These are phyloP conservation scores for Pasiphila rectangulata DNA, from an alignment of 2,888 invertebrate species.

Conservation along the genomic window DNA sequence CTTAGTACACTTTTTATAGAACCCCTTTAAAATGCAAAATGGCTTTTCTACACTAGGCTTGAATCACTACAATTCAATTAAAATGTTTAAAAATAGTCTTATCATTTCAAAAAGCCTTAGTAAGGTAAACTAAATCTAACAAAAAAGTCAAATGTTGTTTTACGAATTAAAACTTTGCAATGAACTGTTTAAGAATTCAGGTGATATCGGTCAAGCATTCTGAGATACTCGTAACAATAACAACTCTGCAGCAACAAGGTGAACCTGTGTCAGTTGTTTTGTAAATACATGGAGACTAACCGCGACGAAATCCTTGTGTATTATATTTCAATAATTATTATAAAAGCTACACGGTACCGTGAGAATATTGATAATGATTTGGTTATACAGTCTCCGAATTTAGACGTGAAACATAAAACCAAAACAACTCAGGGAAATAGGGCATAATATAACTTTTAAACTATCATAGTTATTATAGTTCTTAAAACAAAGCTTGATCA, in stretches of 20 bases:
- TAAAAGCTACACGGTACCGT: conserved; percentile 6
- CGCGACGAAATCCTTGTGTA: conserved; percentile 6
- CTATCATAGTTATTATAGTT: too few relatives aligned
- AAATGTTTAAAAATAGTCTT: too few relatives aligned
- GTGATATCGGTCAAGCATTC: conserved; percentile 44
- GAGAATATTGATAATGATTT: conserved; percentile 9
- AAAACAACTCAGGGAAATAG: not conserved
- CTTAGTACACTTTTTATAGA: too few relatives aligned
- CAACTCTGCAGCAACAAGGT: conserved; percentile 28
- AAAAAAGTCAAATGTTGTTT: too few relatives aligned
- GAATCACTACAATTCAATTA: too few relatives aligned
- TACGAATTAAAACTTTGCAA: conserved; percentile 2
- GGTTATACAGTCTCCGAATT: too few relatives aligned
- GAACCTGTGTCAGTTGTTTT: conserved; percentile 39
- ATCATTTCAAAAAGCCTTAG: too few relatives aligned
- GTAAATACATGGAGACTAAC: conserved; percentile 34
- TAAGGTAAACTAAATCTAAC: too few relatives aligned
- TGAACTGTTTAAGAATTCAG: conserved; percentile 26
- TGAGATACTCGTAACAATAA: conserved; percentile 40
- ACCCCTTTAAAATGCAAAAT: too few relatives aligned
- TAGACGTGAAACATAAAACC: not conserved
- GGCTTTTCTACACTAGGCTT: too few relatives aligned
- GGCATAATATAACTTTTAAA: too few relatives aligned
- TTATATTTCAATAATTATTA: conserved; percentile 6
- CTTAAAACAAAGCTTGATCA: too few relatives aligned